A percentile compares a stretch with the other conserved stretches of the same genome.
phyloP scores from a whole-genome alignment of 2,888 invertebrate species.

The Nycteola revayana region DNA sequence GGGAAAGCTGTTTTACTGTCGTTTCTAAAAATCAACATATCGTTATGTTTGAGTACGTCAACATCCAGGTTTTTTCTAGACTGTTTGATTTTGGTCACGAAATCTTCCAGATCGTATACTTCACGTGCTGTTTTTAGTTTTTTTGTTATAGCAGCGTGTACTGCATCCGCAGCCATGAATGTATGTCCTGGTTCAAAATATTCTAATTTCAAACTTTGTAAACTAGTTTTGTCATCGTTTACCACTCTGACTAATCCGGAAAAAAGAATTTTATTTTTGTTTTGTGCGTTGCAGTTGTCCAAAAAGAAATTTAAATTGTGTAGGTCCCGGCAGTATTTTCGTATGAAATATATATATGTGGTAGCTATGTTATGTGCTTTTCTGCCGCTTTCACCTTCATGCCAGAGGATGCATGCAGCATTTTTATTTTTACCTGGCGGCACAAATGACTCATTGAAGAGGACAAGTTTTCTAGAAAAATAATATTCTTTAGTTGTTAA shows the following conservation, averaged over 20 bases:
- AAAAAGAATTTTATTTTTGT: constrained; percentile 23
- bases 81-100: constrained; percentile 5
- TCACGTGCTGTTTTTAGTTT: constrained; percentile 11
- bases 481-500: constrained; percentile 10
- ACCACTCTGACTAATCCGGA: constrained; percentile 11
- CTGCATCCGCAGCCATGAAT: constrained; percentile 26
- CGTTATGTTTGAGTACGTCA: constrained; percentile 13
- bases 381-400: constrained; percentile 15
- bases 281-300: constrained; percentile 21
- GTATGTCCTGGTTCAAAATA: constrained; percentile 25
- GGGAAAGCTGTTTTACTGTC: constrained; percentile 9
- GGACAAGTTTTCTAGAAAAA: constrained; percentile 14
- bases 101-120: constrained; percentile 5
- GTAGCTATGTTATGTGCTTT: constrained; percentile 9
- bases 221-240: constrained; percentile 8
- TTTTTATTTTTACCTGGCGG: constrained; percentile 14
- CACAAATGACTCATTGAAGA: constrained; percentile 16
- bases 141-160: constrained; percentile 24
- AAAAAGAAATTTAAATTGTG: constrained; percentile 6
- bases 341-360: constrained; percentile 9
- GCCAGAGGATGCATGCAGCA: constrained; percentile 14
- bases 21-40: constrained; percentile 11
- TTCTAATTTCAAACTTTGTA: constrained; percentile 15
- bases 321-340: constrained; percentile 8
- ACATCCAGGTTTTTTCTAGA: constrained; percentile 21